Evolutionary conservation across 2,797 vertebrate species (phyloP), one percentile per base, ranked within the genome.

Genomic region (Ficedula albicollis): DNA sequence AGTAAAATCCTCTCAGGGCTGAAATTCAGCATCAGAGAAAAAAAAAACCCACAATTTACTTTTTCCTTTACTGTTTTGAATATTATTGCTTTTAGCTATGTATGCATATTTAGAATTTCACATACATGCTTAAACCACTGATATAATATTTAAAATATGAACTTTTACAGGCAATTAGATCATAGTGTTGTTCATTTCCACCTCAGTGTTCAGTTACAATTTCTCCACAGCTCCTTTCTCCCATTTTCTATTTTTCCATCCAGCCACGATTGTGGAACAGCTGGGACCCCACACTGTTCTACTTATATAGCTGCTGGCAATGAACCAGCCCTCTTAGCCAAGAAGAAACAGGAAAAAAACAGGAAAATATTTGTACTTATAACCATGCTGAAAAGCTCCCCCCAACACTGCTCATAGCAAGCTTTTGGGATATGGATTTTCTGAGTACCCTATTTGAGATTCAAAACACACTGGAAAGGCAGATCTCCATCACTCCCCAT

Each of bases 321-420:
- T 22, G 9, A n/a, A 41, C n/a, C 26, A 58, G 6, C 8, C 36
- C 46, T 34, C 51, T 29, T 5, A 72, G 49, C 20, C 16, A 54
- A 52, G n/a, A 59, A 44, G 10, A 64, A 49, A 60, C 9, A 13
- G 16, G 3, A 11, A 14, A 56, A 78, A 39, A 23, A 1, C 13
- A 67, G 22, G 30, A 46, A 74, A 77, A 32, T 18, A 49, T 15
- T 7, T 56, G 26, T 34, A 48, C 1, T 1, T 30, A 30, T 6
- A 20, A 15, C 8, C 32, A 20, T 11, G 36, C 22, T 77, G 66
- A 69, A 49, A 83, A 67, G 10, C 13, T 48, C 34, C 13, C 56
- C 9, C 27, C 32, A 49, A 9, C 19, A 22, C 1, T 7, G 10
- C 23, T 51, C 18, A 54, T 0, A 34, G 11, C 0, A 0, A 79